Percentiles rank a stretch among this genome's conserved stretches.
These are phyloP conservation scores for Lepidocyrtoides sp. DNA, from an alignment of 2,888 invertebrate genomes.

Conservation along the genomic window DNA sequence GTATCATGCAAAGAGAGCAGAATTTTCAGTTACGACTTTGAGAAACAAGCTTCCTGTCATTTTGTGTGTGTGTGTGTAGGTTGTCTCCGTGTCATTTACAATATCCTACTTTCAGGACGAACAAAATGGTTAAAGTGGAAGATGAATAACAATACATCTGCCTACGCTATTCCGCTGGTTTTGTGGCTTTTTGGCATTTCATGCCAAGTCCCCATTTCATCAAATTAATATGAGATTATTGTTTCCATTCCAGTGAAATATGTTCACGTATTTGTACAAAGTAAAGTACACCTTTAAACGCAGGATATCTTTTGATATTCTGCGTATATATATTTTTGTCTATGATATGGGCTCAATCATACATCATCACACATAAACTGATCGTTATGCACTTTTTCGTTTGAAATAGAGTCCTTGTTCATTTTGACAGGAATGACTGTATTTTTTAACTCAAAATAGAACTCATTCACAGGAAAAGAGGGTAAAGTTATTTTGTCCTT, in stretches of 20 bases:
- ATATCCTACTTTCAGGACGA: constrained; percentile 24
- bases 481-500: constrained; percentile 56
- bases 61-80: neutral
- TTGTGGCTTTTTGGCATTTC: constrained; percentile 69
- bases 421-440: constrained; percentile 37
- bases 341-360: constrained; percentile 9
- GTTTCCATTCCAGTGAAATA: constrained; percentile 33
- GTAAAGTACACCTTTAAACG: too few species aligned
- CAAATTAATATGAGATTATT: constrained; percentile 59
- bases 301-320: neutral
- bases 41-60: constrained; percentile 51
- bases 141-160: constrained; percentile 40
- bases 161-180: constrained; percentile 1
- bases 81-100: constrained; percentile 38
- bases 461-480: constrained; percentile 50
- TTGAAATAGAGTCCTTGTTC: neutral
- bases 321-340: neutral
- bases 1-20: neutral
- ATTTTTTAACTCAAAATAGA: constrained; percentile 10
- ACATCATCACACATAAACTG: constrained; percentile 5
- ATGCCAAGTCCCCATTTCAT: constrained; percentile 69
- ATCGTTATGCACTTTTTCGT: neutral
- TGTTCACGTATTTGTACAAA: too few species aligned
- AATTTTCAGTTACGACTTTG: neutral
- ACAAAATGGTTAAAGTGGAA: constrained; percentile 22